Evolutionary conservation across 2,888 invertebrate species (phyloP), one percentile per base, ranked within the genome.

Genomic region (Sinotaia quadrata): DNA sequence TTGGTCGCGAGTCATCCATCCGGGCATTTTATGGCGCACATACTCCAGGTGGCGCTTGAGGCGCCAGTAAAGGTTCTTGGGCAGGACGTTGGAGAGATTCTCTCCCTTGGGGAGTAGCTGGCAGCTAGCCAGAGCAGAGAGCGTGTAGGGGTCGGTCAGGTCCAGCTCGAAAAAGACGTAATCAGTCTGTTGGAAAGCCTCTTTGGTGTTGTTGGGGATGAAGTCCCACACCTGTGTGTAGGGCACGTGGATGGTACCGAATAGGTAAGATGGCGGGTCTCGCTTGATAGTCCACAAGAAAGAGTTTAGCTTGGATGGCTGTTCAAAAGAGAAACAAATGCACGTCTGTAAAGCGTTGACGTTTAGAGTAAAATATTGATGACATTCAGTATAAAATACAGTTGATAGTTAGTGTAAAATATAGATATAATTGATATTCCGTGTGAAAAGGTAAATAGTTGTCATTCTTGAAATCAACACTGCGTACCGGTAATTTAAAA

Each of bases 221-320:
- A 85, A 85, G 79, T 89, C 87, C 91, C 91, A 91, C 34, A 91
- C 90, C 62, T 88, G 83, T 10, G 89, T 89, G 81, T 90, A 91
- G 0, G 91, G 90, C 21, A 91, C 91, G 83, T 91, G 91, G 75
- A 91, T 90, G 15, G 91, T 91, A 36, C 91, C 91, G 80, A 91
- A 91, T 74, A 91, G 88, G 82, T 89, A 91, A 2, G 90, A 81
- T 3, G 87, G 87, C 34, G 84, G 84, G 65, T 84, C 80, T 24
- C 87, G 74, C 66, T 85, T 81, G 51, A 89, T 75, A 18, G 81
- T 84, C 89, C 89, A 89, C 71, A 89, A 80, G 76, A 89, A 89
- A 10, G 89, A 87, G 75, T 86, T 86, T 61, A 83, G 74, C 37
- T 78, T 12, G 27, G 63, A 36, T 4, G 52, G 63, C 63, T 63